Conservation (phyloP, 2,113 vertebrate genomes). For the Neolamprologus longior region DNA sequence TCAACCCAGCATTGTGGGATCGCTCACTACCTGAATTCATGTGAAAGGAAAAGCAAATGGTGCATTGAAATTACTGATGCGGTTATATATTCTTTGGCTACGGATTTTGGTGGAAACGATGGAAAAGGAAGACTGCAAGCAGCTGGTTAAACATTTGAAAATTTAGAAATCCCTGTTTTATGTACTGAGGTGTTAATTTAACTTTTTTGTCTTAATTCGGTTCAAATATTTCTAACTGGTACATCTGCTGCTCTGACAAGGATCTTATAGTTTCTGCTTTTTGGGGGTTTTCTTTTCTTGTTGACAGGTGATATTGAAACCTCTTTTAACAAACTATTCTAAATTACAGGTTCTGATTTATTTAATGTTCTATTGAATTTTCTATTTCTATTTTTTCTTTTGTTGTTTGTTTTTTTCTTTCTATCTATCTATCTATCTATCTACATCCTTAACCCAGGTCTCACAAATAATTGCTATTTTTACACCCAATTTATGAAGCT, state of each 20-base stretch:
- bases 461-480: rapidly evolving
- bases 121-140: background rate
- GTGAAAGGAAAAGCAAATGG: background rate
- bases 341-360: background rate
- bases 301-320: background rate
- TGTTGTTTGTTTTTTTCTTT: background rate
- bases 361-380: background rate
- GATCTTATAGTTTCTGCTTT: background rate
- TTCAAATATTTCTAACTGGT: background rate
- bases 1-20: background rate
- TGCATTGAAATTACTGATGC: background rate
- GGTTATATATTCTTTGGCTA: background rate
- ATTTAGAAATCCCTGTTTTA: background rate
- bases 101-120: rapidly evolving
- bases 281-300: background rate
- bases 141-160: background rate
- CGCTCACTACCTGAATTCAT: too few relatives aligned
- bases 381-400: background rate
- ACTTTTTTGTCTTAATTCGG: background rate
- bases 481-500: background rate
- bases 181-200: background rate
- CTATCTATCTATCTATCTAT: background rate
- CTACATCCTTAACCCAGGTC: background rate
- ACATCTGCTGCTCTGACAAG: rapidly evolving
- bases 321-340: background rate